Evolutionary conservation across 2,113 vertebrate species (phyloP).

Genomic region (Gallinago jamesoni): DNA sequence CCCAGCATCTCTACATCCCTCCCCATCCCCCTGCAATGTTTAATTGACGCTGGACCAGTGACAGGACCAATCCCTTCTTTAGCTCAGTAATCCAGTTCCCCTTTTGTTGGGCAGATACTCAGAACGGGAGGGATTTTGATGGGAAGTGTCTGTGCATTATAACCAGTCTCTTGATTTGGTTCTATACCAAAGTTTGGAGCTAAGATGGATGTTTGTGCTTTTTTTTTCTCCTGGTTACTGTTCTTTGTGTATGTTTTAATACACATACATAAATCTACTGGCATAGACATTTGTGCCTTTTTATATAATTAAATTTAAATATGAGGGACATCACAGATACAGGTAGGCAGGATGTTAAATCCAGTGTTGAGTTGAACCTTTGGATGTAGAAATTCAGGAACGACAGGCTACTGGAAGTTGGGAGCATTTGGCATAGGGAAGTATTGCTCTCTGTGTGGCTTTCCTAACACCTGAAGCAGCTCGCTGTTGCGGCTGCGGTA

Average conservation of each 20-base stretch:
- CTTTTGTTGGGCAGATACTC: not conserved
- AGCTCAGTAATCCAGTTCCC: not conserved
- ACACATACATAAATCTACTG: fast-evolving
- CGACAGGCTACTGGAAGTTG: not conserved
- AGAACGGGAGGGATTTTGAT: not conserved
- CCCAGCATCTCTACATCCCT: not conserved
- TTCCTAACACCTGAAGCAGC: not conserved
- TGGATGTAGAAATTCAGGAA: not conserved
- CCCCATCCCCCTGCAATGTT: fast-evolving
- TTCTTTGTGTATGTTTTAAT: not conserved
- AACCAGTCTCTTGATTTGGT: not conserved
- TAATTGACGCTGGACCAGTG: not conserved
- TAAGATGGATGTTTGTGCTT: not conserved
- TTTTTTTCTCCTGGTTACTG: not conserved
- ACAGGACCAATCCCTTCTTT: not conserved
- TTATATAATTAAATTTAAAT: not conserved
- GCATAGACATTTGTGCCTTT: not conserved
- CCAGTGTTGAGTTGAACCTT: not conserved
- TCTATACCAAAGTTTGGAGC: not conserved
- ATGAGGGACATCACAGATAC: not conserved
- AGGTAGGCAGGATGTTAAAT: not conserved
- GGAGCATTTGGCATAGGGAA: not conserved
- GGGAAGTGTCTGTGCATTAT: not conserved
- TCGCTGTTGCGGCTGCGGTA: fast-evolving
- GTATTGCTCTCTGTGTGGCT: fast-evolving